Conservation (phyloP, 2,888 invertebrate genomes). For the Troilus luridus region DNA sequence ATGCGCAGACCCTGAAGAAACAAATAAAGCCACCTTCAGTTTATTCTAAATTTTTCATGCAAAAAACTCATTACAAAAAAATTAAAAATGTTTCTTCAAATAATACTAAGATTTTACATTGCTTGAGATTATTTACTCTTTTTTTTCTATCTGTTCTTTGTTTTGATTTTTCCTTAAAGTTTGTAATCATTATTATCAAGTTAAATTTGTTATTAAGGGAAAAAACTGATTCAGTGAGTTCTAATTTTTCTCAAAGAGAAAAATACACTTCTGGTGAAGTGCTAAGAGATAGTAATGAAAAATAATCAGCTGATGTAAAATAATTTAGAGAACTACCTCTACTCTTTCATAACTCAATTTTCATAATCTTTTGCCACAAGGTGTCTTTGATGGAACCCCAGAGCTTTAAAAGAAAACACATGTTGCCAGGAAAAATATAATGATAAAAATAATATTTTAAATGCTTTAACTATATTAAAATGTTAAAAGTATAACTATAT, state of each 20-base stretch:
- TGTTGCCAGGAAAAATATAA: no score
- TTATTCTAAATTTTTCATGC: not conserved
- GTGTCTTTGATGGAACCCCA: not conserved
- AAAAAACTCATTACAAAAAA: not conserved
- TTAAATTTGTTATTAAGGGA: not conserved
- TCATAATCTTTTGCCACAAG: not conserved
- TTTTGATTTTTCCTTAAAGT: not conserved
- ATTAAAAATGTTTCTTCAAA: no score
- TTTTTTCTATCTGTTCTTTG: no score
- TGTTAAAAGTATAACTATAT: no score
- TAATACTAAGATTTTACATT: not conserved
- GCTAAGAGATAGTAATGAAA: not conserved
- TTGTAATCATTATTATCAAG: not conserved
- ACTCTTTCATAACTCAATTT: not conserved
- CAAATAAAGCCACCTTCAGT: not conserved
- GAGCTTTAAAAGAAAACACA: not conserved
- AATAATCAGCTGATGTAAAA: not conserved
- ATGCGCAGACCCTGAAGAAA: conserved; percentile 86
- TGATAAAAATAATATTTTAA: no score
- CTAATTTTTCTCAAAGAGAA: not conserved
- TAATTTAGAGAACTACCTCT: not conserved
- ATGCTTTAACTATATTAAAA: no score
- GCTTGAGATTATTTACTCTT: not conserved
- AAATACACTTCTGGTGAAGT: no score
- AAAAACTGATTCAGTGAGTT: not conserved